A percentile compares a stretch with the other conserved stretches of the same genome.
These are phyloP conservation scores for Epistrophe eligans DNA, from an alignment of 2,888 invertebrate genomes.

Conservation along the genomic window DNA sequence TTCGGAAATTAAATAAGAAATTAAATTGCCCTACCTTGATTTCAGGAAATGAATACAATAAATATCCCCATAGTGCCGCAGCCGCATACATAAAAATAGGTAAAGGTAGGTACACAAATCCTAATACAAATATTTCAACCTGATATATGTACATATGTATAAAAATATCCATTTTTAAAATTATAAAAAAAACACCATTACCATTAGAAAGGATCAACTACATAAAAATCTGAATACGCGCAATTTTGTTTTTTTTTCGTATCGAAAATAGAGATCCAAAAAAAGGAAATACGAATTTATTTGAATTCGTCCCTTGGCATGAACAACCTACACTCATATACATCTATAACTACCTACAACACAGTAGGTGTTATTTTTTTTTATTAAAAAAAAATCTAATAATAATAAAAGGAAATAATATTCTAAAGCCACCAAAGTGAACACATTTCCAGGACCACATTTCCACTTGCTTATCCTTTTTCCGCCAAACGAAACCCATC, in stretches of 20 bases:
- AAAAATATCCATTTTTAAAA: constrained; percentile 39
- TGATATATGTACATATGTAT: constrained; percentile 14
- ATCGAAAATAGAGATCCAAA: constrained; percentile 3
- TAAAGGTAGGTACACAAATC: neutral
- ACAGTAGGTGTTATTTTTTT: neutral
- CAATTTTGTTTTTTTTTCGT: neutral
- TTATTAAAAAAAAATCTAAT: constrained; percentile 40
- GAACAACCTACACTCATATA: constrained; percentile 7
- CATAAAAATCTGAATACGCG: constrained; percentile 22
- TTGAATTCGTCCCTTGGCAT: constrained; percentile 26
- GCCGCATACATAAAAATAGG: constrained; percentile 11
- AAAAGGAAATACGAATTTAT: constrained; percentile 44
- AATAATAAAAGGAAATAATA: constrained; percentile 69
- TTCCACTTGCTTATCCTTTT: constrained; percentile 21
- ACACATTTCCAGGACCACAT: constrained; percentile 11
- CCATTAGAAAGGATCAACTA: constrained; percentile 43
- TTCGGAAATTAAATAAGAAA: constrained; percentile 48
- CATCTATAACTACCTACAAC: neutral
- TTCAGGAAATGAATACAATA: constrained; percentile 58
- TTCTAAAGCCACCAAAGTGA: constrained; percentile 62
- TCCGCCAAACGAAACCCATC: neutral
- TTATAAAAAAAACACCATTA: constrained; percentile 26
- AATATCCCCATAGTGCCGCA: constrained; percentile 26
- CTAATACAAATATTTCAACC: constrained; percentile 2
- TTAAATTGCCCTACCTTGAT: constrained; percentile 47